Evolutionary conservation across 2,888 invertebrate genomes (phyloP).

Genomic region (Drosophila multiciliata): DNA sequence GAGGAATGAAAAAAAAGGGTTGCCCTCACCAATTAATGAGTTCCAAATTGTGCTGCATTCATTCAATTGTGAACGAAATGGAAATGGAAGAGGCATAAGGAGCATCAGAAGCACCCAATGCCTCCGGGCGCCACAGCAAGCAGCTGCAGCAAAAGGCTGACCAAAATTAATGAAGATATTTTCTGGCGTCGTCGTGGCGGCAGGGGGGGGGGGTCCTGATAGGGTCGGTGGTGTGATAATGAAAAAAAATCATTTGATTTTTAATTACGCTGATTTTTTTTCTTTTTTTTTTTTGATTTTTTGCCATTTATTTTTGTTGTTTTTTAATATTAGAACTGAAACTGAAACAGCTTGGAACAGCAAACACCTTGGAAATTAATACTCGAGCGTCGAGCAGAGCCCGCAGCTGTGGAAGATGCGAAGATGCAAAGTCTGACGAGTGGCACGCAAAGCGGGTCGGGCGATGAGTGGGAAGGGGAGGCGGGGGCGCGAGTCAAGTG

Average conservation of each 20-base stretch:
- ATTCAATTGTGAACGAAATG: slow-evolving; percentile 62
- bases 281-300: not conserved
- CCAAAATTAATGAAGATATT: slow-evolving; percentile 80
- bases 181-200: slow-evolving; percentile 49
- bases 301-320: slow-evolving; percentile 5
- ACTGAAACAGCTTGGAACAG: slow-evolving; percentile 73
- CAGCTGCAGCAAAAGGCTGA: slow-evolving; percentile 60
- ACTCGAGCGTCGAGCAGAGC: slow-evolving; percentile 37
- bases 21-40: slow-evolving; percentile 79
- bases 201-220: not conserved
- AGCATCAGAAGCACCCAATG: not conserved
- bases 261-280: slow-evolving; percentile 79
- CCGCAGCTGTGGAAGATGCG: slow-evolving; percentile 52
- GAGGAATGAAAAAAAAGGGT: slow-evolving; percentile 48
- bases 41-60: slow-evolving; percentile 77
- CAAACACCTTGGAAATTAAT: slow-evolving; percentile 80
- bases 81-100: not conserved
- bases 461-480: not conserved
- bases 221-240: not conserved
- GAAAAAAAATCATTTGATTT: slow-evolving; percentile 77
- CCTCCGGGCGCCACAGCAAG: slow-evolving; percentile 20
- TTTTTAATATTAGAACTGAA: slow-evolving; percentile 65
- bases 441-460: not conserved
- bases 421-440: slow-evolving; percentile 42
- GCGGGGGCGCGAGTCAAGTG: slow-evolving; percentile 47